Base-by-base conservation (phyloP, 1,140 invertebrate genomes). In the Drosophila baimaii region DNA sequence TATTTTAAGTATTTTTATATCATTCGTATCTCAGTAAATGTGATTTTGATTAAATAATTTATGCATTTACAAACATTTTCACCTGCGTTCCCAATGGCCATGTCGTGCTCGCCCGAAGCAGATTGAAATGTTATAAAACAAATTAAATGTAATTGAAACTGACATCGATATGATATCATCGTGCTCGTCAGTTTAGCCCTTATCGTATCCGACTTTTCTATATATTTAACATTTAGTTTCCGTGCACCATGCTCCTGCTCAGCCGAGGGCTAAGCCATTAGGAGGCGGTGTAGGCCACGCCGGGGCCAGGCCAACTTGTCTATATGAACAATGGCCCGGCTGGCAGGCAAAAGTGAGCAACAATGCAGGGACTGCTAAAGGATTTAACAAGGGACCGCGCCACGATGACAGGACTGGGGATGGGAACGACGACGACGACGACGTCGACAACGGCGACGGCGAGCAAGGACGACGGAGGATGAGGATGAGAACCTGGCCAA, bases 291-390 rank as follows among this genome's bases (percentile, higher is more conserved):
- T 54, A 65, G 66, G 57, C 49, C 77, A 65, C 63, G 55, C 51
- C 63, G 52, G 72, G 73, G 58, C 47, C 63, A 64, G 72, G 47
- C 37, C 65, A 85, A 85, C 82, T 86, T 70, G 82, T 81, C 78
- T 74, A 85, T 78, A 81, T 77, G 61, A 72, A 81, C 73, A 77
- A 81, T 72, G 74, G 58, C 47, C 51, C 29, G 73, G 72, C 73
- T 77, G 73, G 62, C 72, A 77, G 73, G 73, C 72, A 77, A 77
- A 77, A 77, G 73, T 77, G 73, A 68, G 73, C 73, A 77, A 68
- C 73, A 68, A 76, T 76, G 73, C 73, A 44, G 72, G 35, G 52
- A 52, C 71, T 65, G 43, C 46, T 68, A 77, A 76, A 77, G 73
- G 73, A 77, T 77, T 77, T 77, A 76, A 77, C 73, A 76, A 77